Percentiles rank a stretch among this genome's conserved stretches.
Conservation (phyloP, 2,797 vertebrate species). For the Loriculus beryllinus region DNA sequence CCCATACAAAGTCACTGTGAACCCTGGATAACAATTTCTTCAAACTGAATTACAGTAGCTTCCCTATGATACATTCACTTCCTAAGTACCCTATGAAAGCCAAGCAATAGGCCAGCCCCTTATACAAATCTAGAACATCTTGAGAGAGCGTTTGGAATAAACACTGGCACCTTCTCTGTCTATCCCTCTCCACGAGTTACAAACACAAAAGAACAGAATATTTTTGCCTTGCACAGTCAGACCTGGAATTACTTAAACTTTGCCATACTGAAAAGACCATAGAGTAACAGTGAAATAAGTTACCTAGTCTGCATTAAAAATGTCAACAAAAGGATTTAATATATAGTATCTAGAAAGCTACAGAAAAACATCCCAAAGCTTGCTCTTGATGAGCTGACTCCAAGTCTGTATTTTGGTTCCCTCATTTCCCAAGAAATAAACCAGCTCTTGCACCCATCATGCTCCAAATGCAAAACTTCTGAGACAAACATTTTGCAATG, state of each 20-base stretch:
- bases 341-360: background rate
- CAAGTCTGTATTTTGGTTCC: background rate
- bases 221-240: background rate
- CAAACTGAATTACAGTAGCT: background rate
- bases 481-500: background rate
- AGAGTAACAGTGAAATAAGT: background rate
- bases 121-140: background rate
- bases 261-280: background rate
- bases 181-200: accelerated
- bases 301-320: background rate
- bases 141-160: background rate
- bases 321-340: background rate
- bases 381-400: accelerated
- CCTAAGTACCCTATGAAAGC: background rate
- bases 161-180: background rate
- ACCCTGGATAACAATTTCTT: background rate
- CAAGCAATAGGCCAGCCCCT: background rate
- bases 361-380: background rate
- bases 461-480: background rate
- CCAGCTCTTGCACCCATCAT: background rate
- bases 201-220: background rate
- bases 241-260: background rate
- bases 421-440: background rate
- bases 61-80: background rate
- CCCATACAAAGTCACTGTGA: background rate